A percentile compares a stretch with the other conserved stretches of the same genome.
Conservation (phyloP, 2,113 vertebrate genomes). For the Saguinus imperator region DNA sequence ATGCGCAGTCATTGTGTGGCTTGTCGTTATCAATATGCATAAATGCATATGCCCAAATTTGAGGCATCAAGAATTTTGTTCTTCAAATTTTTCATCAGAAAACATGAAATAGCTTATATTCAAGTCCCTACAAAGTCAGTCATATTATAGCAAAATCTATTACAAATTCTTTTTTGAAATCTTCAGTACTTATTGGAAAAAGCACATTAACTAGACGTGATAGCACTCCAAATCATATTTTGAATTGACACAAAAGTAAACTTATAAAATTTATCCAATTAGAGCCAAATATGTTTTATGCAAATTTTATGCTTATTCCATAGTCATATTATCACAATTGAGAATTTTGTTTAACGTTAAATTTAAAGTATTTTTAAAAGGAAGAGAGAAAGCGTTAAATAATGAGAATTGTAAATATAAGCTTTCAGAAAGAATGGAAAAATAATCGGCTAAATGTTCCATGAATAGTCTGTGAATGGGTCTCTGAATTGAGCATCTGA, state of each 20-base stretch:
- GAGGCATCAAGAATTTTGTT: background rate
- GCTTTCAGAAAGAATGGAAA: background rate
- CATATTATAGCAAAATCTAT: background rate
- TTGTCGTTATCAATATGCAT: background rate
- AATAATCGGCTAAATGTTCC: background rate
- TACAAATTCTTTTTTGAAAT: background rate
- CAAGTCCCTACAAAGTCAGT: background rate
- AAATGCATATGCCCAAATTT: background rate
- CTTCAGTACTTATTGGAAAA: background rate
- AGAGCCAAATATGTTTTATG: background rate
- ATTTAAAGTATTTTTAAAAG: background rate
- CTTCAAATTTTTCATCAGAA: background rate
- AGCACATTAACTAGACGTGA: background rate
- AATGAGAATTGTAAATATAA: background rate
- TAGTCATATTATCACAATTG: rapidly evolving
- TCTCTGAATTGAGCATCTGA: background rate
- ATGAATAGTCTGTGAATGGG: background rate
- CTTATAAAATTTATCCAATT: background rate
- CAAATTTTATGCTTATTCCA: background rate
- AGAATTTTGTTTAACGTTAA: background rate
- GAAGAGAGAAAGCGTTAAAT: background rate
- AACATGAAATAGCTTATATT: background rate
- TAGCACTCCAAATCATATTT: background rate
- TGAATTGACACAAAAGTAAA: background rate
- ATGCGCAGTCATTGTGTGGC: rapidly evolving